phyloP scores from a whole-genome alignment of 2,113 vertebrate species.

The Macheiramphus alcinus region DNA sequence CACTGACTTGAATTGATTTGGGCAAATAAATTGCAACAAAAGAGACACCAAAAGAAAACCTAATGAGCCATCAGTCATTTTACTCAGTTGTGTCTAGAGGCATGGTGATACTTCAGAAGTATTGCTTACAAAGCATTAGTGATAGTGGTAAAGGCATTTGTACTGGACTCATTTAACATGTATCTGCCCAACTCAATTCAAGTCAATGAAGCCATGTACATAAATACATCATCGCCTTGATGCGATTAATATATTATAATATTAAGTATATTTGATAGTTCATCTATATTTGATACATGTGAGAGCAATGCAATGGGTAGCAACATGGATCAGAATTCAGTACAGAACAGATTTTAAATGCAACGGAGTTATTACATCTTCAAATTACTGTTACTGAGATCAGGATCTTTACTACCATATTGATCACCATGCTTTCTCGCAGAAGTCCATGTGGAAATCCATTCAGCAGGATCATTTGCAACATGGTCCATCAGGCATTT shows the following conservation, averaged over 20 bases:
- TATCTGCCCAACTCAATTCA: background rate
- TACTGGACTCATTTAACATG: background rate
- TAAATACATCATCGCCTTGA: background rate
- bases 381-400: background rate
- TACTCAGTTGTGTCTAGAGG: background rate
- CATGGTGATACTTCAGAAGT: background rate
- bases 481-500: background rate
- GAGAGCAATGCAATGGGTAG: background rate
- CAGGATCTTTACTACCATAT: background rate
- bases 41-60: background rate
- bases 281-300: rapidly evolving
- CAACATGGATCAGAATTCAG: background rate
- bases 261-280: background rate
- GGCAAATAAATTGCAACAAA: background rate
- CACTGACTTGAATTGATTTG: background rate
- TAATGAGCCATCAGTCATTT: background rate
- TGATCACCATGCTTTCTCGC: background rate
- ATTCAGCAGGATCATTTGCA: background rate
- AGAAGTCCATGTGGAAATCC: background rate
- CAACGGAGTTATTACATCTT: background rate
- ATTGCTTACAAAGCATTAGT: background rate
- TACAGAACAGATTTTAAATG: background rate
- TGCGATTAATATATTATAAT: background rate
- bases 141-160: background rate
- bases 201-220: background rate